These are phyloP conservation scores for Solea senegalensis DNA, from an alignment of 2,113 vertebrate species.

Conservation along the genomic window DNA sequence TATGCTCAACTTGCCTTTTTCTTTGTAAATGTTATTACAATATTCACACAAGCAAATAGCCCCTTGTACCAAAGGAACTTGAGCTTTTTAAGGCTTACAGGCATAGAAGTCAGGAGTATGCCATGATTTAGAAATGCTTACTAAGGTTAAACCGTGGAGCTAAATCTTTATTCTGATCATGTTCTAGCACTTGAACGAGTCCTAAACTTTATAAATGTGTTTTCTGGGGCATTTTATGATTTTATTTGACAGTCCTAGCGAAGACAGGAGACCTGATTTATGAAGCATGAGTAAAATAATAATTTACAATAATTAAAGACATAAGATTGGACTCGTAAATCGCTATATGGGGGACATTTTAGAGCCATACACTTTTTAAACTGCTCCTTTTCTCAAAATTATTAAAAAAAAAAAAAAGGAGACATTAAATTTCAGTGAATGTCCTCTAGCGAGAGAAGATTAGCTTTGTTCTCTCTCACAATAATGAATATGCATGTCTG, in stretches of 20 bases:
- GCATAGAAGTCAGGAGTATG: background rate
- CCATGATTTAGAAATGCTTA: background rate
- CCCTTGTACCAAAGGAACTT: conserved; percentile 17
- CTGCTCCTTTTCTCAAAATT: background rate
- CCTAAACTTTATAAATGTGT: conserved; percentile 11
- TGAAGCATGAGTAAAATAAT: background rate
- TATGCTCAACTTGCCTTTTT: too few species aligned
- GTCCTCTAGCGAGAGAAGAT: background rate
- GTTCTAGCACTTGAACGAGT: background rate
- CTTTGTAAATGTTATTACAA: too few species aligned
- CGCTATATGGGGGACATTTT: too few species aligned
- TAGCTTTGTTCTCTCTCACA: background rate
- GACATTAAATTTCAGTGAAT: background rate
- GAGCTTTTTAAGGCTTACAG: conserved; percentile 1
- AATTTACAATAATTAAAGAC: background rate
- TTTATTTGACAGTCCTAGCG: too few species aligned
- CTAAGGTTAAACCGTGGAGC: background rate
- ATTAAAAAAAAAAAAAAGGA: background rate
- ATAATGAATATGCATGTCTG: background rate
- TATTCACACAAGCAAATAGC: background rate
- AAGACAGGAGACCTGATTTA: background rate
- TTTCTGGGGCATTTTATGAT: background rate
- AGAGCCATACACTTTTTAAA: background rate
- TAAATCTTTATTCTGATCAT: background rate
- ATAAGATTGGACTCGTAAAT: too few species aligned